Evolutionary conservation across 2,888 invertebrate genomes (phyloP).

Genomic region (Athalia circularis): DNA sequence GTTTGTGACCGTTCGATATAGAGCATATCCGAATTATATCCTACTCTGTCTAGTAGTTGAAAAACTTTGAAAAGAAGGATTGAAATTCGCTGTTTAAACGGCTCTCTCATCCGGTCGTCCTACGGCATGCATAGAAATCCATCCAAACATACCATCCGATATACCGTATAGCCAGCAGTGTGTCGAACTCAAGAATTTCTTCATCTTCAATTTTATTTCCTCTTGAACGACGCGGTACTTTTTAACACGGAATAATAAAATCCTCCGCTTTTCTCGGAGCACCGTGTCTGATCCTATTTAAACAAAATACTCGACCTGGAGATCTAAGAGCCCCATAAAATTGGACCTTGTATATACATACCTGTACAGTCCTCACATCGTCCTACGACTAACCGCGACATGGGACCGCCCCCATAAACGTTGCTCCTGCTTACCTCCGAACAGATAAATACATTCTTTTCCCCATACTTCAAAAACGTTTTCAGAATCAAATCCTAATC

Average conservation of each 20-base stretch:
- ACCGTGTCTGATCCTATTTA: slow-evolving; percentile 56
- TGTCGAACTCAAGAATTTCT: slow-evolving; percentile 36
- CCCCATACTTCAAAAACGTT: slow-evolving; percentile 20
- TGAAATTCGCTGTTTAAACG: slow-evolving; percentile 38
- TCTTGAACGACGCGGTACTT: slow-evolving; percentile 14
- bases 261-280: slow-evolving; percentile 53
- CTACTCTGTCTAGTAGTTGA: no score
- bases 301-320: slow-evolving; percentile 57
- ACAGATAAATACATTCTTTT: slow-evolving; percentile 42
- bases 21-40: no score
- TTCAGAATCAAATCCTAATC: slow-evolving; percentile 36
- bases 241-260: slow-evolving; percentile 22
- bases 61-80: not conserved
- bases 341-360: slow-evolving; percentile 51
- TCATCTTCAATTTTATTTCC: slow-evolving; percentile 18
- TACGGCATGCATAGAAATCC: no score
- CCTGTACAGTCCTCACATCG: not conserved
- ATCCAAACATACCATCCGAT: not conserved
- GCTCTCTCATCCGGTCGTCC: not conserved
- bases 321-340: slow-evolving; percentile 56
- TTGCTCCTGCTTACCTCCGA: slow-evolving; percentile 32
- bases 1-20: not conserved
- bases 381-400: not conserved
- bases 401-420: slow-evolving; percentile 34
- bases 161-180: slow-evolving; percentile 1